These are phyloP conservation scores for Lytechinus variegatus DNA, from an alignment of 35 echinoderm and acorn worm species.

Conservation along the genomic window DNA sequence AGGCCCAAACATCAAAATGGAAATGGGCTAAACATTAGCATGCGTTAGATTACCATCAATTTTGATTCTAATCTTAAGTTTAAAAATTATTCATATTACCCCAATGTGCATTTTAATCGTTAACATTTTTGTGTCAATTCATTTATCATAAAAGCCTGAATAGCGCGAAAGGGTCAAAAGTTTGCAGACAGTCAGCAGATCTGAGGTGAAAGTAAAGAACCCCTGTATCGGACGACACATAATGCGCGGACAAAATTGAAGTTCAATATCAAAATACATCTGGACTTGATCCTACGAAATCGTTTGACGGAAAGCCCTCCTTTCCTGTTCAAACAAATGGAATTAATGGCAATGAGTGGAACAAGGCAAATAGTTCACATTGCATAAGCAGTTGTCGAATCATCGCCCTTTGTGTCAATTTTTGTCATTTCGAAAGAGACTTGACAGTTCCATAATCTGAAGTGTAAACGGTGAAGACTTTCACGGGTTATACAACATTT, in stretches of 20 bases:
- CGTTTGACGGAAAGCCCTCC: constrained; percentile 7
- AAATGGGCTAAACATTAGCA: no score
- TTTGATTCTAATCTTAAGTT: no score
- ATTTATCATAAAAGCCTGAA: not conserved
- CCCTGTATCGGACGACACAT: not conserved
- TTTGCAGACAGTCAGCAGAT: not conserved
- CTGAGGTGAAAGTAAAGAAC: not conserved
- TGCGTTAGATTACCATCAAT: no score
- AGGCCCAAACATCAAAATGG: no score
- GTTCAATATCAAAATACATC: not conserved
- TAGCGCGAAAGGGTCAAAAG: not conserved
- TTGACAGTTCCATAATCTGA: not conserved
- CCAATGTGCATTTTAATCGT: no score
- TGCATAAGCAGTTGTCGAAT: not conserved
- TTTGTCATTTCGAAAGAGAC: not conserved
- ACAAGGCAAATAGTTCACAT: not conserved
- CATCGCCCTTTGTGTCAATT: not conserved
- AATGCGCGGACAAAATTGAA: not conserved
- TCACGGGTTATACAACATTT: not conserved
- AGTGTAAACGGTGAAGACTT: not conserved
- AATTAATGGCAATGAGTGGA: not conserved
- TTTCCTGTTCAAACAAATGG: constrained; percentile 11
- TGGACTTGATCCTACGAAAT: not conserved
- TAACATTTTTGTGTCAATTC: not conserved
- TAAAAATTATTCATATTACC: no score